Percentiles rank a stretch among this genome's conserved stretches.
phyloP scores from a whole-genome alignment of 1,140 invertebrate species.

The Drosophila ercepeae region DNA sequence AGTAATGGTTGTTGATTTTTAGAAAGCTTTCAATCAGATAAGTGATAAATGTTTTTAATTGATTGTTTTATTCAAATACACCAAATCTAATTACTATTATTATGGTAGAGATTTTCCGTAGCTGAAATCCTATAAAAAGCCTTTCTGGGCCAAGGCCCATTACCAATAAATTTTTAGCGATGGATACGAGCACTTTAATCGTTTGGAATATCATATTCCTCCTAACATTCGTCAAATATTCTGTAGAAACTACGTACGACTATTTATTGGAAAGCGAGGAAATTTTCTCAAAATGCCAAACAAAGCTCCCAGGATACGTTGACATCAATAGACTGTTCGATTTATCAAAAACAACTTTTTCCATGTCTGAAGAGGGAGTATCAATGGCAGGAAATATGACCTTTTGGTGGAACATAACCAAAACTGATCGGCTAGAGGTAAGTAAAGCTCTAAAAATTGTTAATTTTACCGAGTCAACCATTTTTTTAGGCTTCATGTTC shows the following conservation, averaged over 20 bases:
- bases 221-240: not conserved
- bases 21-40: too few relatives aligned
- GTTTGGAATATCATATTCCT: not conserved
- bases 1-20: too few relatives aligned
- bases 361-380: not conserved
- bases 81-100: not conserved
- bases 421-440: not conserved
- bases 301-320: not conserved
- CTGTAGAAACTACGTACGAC: not conserved
- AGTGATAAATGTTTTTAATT: not conserved
- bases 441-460: not conserved
- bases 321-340: not conserved
- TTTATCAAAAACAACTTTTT: not conserved
- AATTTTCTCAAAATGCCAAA: not conserved
- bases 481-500: not conserved
- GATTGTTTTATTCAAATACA: not conserved
- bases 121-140: not conserved
- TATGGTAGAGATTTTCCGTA: not conserved
- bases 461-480: too few relatives aligned
- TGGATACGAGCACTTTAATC: not conserved
- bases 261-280: not conserved
- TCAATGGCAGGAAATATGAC: not conserved
- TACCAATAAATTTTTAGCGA: not conserved
- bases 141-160: not conserved
- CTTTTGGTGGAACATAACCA: not conserved